Evolutionary conservation across 2,797 vertebrate species (phyloP).

Genomic region (Scolopax bukidnonensis): DNA sequence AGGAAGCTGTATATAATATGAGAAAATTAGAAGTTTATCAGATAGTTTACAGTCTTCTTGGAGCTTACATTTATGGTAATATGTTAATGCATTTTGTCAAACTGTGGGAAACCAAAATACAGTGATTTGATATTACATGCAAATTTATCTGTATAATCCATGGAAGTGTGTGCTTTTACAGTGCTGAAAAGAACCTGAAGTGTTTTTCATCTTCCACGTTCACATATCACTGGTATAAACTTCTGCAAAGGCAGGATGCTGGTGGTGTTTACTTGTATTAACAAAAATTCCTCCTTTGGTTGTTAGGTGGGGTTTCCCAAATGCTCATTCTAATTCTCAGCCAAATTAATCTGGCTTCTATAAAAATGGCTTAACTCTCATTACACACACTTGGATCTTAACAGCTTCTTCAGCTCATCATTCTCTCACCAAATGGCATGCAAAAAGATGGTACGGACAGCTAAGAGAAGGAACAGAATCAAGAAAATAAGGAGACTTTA

Average conservation of each 20-base stretch:
- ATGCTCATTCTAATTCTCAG: neutral
- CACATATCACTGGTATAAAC: neutral
- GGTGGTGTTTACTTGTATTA: neutral
- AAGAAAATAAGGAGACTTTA: neutral
- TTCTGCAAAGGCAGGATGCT: neutral
- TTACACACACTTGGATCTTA: neutral
- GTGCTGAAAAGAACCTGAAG: neutral
- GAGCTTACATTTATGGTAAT: neutral
- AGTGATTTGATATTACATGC: neutral
- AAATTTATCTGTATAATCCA: neutral
- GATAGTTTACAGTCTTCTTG: neutral
- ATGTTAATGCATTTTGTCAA: neutral
- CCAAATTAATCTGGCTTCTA: neutral
- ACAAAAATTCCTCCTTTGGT: neutral
- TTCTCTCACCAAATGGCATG: neutral
- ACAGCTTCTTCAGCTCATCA: neutral
- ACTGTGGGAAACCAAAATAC: neutral
- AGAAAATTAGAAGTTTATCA: slow-evolving; percentile 2
- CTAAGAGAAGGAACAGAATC: neutral
- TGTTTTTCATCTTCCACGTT: neutral
- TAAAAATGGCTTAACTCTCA: neutral
- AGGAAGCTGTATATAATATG: neutral
- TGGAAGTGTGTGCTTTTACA: neutral
- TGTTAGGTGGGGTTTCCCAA: neutral
- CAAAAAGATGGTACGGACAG: neutral